phyloP scores from a whole-genome alignment of 2,113 vertebrate species.

The Toxostoma redivivum region DNA sequence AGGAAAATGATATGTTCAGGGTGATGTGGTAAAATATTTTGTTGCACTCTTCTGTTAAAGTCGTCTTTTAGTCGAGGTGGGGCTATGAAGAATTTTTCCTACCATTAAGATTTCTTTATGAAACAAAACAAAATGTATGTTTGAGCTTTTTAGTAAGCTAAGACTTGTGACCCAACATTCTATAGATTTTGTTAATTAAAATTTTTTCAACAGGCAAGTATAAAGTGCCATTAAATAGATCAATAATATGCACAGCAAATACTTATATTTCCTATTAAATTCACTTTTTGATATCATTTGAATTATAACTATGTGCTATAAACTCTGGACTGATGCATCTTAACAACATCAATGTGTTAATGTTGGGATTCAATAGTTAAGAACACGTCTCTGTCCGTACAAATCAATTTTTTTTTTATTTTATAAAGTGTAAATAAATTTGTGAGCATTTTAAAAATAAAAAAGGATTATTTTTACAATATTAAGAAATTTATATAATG shows the following conservation, averaged over 20 bases:
- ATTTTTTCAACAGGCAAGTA: background rate
- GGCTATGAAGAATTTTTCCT: background rate
- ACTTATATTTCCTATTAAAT: background rate
- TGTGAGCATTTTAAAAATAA: background rate
- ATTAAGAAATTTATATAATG: background rate
- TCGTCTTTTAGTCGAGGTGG: background rate
- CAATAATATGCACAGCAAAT: background rate
- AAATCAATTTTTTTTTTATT: background rate
- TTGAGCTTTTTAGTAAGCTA: background rate
- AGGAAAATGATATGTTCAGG: background rate
- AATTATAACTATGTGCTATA: background rate
- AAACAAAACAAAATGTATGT: background rate
- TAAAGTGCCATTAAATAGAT: background rate
- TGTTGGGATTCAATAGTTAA: background rate
- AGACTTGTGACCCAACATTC: background rate
- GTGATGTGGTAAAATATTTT: background rate
- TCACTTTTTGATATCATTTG: background rate
- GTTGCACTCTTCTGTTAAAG: background rate
- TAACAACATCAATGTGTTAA: background rate
- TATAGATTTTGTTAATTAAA: background rate
- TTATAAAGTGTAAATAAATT: background rate
- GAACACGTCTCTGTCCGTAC: background rate
- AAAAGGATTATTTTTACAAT: background rate
- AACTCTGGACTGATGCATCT: background rate
- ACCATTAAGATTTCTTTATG: background rate